Evolutionary conservation across 2,888 invertebrate genomes (phyloP), one percentile per base, ranked within the genome.

Genomic region (Lithophane ornitopus): DNA sequence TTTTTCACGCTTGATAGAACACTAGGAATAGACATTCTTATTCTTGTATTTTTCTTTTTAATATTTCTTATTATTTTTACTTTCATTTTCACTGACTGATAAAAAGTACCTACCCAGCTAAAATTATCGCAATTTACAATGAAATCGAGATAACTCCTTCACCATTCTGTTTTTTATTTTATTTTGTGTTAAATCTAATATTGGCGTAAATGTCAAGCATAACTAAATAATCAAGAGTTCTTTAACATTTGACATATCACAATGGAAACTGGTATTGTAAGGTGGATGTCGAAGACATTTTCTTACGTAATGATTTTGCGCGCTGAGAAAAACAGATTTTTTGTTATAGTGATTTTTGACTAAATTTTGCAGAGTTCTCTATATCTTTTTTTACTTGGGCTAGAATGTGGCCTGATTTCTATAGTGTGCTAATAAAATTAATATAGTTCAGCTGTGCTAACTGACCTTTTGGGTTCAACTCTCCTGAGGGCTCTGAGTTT

Each of bases 211-310:
- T 74, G 67, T 74, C 73, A 74, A 14, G 34, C 39, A 58, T 26
- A 58, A 44, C 26, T 52, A 65, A 78, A 81, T 77, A 68, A 76
- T 67, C 77, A 72, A 74, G 65, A 85, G 71, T 84, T 77, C 75
- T 72, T 74, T 80, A 66, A 78, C 71, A 65, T 66, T 59, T 76
- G 72, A 66, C 76, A 78, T 74, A 78, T 80, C 11, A 70, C 22
- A 54, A 56, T 70, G 28, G 28, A 74, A 83, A 78, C 83, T 52
- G 67, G 74, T 61, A 74, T 80, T 44, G 12, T 67, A 61, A 69
- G 80, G 67, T 79, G 66, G 59, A 68, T 70, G 22, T 22, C 39
- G 44, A 63, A 68, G 28, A 58, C 44, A 74, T 80, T 70, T 67
- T 71, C 34, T 71, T 69, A 74, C 65, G 65, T 69, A 79, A 83